A percentile compares a stretch with the other conserved stretches of the same genome.
Conservation (phyloP, 92 coral and sea anemone genomes). For the Porites evermanni region DNA sequence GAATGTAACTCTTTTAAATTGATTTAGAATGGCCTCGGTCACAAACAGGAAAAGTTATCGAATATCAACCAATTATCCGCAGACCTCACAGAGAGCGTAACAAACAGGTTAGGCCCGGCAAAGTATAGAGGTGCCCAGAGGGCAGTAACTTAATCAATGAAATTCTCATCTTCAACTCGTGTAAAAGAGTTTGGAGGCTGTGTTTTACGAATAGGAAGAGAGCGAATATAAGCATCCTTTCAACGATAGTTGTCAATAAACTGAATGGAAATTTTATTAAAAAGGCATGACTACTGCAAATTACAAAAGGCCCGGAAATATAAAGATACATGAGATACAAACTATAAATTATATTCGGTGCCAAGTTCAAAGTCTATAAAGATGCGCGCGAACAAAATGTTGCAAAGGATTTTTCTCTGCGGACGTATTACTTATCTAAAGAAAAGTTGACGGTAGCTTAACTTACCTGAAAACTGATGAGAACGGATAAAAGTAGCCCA, state of each 20-base stretch:
- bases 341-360: not conserved
- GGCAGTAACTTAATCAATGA: not conserved
- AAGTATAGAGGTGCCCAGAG: not conserved
- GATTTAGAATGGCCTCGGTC: conserved; percentile 14
- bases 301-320: not conserved
- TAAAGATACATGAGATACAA: not conserved
- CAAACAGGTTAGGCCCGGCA: not conserved
- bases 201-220: too few relatives aligned
- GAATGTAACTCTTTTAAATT: not conserved
- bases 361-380: not conserved
- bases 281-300: too few relatives aligned
- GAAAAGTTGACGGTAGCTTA: not conserved
- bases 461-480: conserved; percentile 26
- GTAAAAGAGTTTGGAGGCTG: too few relatives aligned
- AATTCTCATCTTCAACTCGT: too few relatives aligned
- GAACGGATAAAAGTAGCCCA: not conserved
- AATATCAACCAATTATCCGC: conserved; percentile 1
- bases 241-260: not conserved
- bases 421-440: not conserved
- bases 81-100: conserved; percentile 14
- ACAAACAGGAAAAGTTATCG: conserved; percentile 14
- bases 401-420: not conserved
- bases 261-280: not conserved
- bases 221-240: not conserved
- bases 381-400: not conserved